These are phyloP conservation scores for Caenorhabditis imperialis DNA, from an alignment of 2,888 invertebrate species.

Conservation along the genomic window DNA sequence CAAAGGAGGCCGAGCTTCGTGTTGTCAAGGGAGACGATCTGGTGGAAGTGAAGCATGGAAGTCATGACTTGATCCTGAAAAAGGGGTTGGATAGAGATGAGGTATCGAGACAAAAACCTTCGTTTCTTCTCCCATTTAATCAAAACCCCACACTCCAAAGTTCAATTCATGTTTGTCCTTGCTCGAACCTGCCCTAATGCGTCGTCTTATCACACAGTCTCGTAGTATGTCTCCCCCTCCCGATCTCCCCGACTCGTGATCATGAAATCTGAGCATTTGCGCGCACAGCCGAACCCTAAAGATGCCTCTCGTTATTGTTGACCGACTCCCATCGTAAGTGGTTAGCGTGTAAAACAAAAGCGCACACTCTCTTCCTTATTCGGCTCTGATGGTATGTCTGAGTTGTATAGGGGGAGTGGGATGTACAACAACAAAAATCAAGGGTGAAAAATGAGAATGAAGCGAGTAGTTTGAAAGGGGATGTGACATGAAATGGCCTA, in stretches of 20 bases:
- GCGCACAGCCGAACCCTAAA: slow-evolving; percentile 42
- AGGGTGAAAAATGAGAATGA: not conserved
- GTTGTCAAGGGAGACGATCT: slow-evolving; percentile 70
- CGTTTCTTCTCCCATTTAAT: too few relatives aligned
- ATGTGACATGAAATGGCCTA: slow-evolving; percentile 27
- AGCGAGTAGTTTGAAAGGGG: too few relatives aligned
- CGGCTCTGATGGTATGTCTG: too few relatives aligned
- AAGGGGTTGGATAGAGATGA: slow-evolving; percentile 72
- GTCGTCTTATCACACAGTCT: not conserved
- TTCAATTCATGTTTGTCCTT: slow-evolving; percentile 31
- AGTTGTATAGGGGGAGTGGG: not conserved
- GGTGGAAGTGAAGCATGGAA: slow-evolving; percentile 65
- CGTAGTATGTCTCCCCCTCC: slow-evolving; percentile 37
- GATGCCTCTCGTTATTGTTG: slow-evolving; percentile 36
- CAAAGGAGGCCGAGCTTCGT: slow-evolving; percentile 58
- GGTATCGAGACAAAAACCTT: too few relatives aligned
- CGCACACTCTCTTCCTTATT: slow-evolving; percentile 38
- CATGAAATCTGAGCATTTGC: slow-evolving; percentile 51
- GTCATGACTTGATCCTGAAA: slow-evolving; percentile 67
- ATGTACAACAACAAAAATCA: too few relatives aligned
- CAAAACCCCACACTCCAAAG: slow-evolving; percentile 12
- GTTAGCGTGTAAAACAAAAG: slow-evolving; percentile 67
- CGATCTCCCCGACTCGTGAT: slow-evolving; percentile 26
- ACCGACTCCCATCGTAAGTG: slow-evolving; percentile 60
- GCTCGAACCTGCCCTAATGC: slow-evolving; percentile 13